Base-by-base conservation (phyloP, 2,888 invertebrate genomes). In the Leptinotarsa juncta region DNA sequence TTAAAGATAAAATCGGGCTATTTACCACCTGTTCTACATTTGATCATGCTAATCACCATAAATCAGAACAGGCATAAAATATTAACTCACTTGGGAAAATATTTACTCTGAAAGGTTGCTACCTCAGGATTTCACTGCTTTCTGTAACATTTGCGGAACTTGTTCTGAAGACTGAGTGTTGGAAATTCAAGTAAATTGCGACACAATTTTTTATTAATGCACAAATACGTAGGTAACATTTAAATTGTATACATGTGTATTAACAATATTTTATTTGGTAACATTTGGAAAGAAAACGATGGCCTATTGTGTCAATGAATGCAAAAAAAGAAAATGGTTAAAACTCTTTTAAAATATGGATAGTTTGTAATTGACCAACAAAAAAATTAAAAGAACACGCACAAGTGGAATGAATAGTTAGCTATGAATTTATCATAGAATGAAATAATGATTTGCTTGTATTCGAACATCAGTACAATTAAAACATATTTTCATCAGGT, bases 221-320 rank as follows among this genome's bases (percentile, higher is more conserved):
- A 88, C 87, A 88, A 87, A 87, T 88, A 88, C 86, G 86, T 88
- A 88, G 87, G 86, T 88, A 88, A 88, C 88, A 88, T 87, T 87
- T 85, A 87, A 87, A 86, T 87, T 87, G 87, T 87, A 87, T 88
- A 88, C 87, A 88, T 87, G 86, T 87, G 86, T 86, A 86, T 87
- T 86, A 87, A 88, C 86, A 87, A 86, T 84, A 85, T 84, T 82
- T 83, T 71, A 73, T 67, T 65, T 76, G 86, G 86, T 86, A 87
- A 86, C 86, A 84, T 85, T 84, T 84, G 86, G 85, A 84, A 85
- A 82, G 83, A 83, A 84, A 85, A 84, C 57, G 14, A 23, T 78
- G 77, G 76, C 72, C 71, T 74, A 72, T 76, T 53, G 65, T 76
- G 74, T 55, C 42, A 70, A 65, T 51, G n/a, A 48, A 65, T 57